Evolutionary conservation across 2,888 invertebrate genomes (phyloP).

Genomic region (Ormyrus thymus): DNA sequence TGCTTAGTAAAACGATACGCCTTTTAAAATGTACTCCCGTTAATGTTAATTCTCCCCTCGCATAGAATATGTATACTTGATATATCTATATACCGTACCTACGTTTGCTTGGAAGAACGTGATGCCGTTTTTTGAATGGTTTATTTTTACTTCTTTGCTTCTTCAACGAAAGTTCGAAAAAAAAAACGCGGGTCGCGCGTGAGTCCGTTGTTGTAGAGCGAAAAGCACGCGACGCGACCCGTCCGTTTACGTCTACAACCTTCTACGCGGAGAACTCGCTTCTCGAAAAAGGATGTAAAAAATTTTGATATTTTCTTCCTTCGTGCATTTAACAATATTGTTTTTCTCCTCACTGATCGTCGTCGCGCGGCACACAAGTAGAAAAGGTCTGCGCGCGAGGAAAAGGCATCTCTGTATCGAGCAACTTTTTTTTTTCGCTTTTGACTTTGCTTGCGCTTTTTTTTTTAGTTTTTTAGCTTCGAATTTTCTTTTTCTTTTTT

Average conservation of each 20-base stretch:
- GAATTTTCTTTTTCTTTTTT: background rate
- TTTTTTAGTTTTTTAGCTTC: background rate
- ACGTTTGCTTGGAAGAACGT: slow-evolving; percentile 69
- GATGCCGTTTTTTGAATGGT: slow-evolving; percentile 61
- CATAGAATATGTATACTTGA: slow-evolving; percentile 37
- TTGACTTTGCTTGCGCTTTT: background rate
- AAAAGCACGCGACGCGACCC: slow-evolving; percentile 35
- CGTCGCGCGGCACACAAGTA: slow-evolving; percentile 24
- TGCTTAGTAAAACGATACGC: slow-evolving; percentile 29
- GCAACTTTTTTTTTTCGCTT: slow-evolving; percentile 6
- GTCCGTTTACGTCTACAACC: background rate
- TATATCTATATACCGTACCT: slow-evolving; percentile 49
- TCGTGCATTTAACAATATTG: too few relatives aligned
- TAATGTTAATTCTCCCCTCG: slow-evolving; percentile 1
- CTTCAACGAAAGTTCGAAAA: slow-evolving; percentile 54
- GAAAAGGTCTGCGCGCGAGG: slow-evolving; percentile 41
- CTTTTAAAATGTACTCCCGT: slow-evolving; percentile 38
- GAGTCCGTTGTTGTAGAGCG: slow-evolving; percentile 66
- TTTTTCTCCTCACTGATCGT: slow-evolving; percentile 12
- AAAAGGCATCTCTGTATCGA: slow-evolving; percentile 52
- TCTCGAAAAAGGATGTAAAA: background rate
- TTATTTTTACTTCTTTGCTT: slow-evolving; percentile 42
- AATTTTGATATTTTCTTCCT: too few relatives aligned
- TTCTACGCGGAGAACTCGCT: background rate
- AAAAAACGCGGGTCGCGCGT: slow-evolving; percentile 65